Evolutionary conservation across 1,140 invertebrate species (phyloP).

Genomic region (Leptopilina clavipes): DNA sequence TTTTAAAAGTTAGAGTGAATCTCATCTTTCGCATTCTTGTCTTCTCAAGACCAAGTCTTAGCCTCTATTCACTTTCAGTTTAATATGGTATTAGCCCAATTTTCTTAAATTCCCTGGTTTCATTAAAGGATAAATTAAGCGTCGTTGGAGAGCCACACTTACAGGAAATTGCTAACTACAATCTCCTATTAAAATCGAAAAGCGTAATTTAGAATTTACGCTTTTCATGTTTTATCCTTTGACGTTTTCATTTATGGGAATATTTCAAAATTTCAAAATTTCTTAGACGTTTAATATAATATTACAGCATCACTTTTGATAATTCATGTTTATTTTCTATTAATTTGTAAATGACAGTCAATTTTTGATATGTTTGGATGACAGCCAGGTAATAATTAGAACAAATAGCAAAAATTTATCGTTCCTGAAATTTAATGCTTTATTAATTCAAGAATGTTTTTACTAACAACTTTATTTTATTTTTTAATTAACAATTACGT

Average conservation of each 20-base stretch:
- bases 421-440: no score
- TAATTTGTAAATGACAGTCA: no score
- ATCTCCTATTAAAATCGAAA: not conserved
- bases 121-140: not conserved
- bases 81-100: constrained; percentile 1
- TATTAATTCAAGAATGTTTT: no score
- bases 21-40: not conserved
- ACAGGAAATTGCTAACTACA: constrained; percentile 1
- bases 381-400: no score
- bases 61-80: not conserved
- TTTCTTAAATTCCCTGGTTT: not conserved
- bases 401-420: no score
- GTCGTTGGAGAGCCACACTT: not conserved
- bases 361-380: no score
- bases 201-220: not conserved
- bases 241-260: constrained; percentile 12
- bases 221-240: not conserved
- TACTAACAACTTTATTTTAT: no score
- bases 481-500: no score
- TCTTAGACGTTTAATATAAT: no score
- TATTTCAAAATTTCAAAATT: not conserved
- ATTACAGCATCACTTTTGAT: no score
- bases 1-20: not conserved
- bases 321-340: no score
- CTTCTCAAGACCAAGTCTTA: no score